Evolutionary conservation across 2,888 invertebrate genomes (phyloP), one percentile per base, ranked within the genome.

Genomic region (Cataglyphis livida): DNA sequence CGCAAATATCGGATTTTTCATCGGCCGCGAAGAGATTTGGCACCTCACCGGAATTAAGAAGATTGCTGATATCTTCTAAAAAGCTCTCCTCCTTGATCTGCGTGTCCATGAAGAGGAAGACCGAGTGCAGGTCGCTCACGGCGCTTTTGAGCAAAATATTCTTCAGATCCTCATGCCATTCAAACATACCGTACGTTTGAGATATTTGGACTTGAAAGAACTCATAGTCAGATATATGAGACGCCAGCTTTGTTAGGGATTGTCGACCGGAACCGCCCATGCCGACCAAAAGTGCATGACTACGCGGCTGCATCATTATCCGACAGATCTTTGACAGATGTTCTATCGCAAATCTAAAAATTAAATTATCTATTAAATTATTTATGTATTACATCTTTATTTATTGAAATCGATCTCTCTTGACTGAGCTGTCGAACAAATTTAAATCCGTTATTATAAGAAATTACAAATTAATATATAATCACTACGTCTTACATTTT

Each of bases 41-140:
- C 0, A 99, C 98, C 95, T 99, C 99, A 0, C 99, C 99, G 0
- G 98, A 97, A 93, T 98, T 99, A 76, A 99, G 95, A 92, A 99
- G 96, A 93, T 98, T 99, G 93, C 98, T 98, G 3, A 99, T 96
- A 92, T 99, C 99, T 94, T 99, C 99, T 62, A 99, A 95, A 92
- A 99, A 99, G 0, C 97, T 97, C 95, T 99, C 98, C 94, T 98
- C 98, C 95, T 98, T 98, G 62, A 98, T 98, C 96, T 99, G 99
- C 35, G 97, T 97, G 93, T 99, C 99, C 66, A 98, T 97, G 93
- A 99, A 99, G 1, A 99, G 95, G 92, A 99, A 99, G 0, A 98
- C 98, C 88, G 97, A 97, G 93, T 98, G 97, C 91, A 97, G 95
- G 87, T 99, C 99, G 0, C 97, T 97, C 9, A 97, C 96, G 84